Evolutionary conservation across 2,888 invertebrate species (phyloP).

Genomic region (Noctua comes): DNA sequence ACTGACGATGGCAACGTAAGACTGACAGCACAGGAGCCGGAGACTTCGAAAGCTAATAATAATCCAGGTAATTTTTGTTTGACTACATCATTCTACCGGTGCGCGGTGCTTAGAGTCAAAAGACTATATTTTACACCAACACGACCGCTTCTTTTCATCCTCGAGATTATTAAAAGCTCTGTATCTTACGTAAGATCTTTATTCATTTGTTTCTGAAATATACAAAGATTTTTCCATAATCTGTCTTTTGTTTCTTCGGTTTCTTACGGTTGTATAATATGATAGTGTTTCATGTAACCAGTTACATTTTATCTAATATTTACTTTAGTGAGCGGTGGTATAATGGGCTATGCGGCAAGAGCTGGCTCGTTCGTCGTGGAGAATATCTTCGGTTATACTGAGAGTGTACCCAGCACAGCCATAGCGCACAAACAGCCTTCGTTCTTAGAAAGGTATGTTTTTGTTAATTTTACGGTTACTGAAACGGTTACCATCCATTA

Average conservation of each 20-base stretch:
- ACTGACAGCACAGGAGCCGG: constrained; percentile 84
- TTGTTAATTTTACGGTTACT: not conserved
- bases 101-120: not conserved
- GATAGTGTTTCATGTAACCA: not conserved
- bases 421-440: constrained; percentile 88
- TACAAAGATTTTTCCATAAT: not conserved
- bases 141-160: not conserved
- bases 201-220: not conserved
- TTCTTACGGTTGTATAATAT: not conserved
- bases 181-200: not conserved
- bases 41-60: constrained; percentile 78
- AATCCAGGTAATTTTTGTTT: constrained; percentile 75
- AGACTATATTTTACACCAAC: not conserved
- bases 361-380: constrained; percentile 95
- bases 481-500: not conserved
- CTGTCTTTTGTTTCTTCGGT: not conserved
- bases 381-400: constrained; percentile 90
- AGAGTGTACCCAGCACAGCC: constrained; percentile 84
- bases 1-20: constrained; percentile 90
- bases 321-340: constrained; percentile 81
- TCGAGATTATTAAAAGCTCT: not conserved
- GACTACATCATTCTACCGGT: not conserved
- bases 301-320: not conserved
- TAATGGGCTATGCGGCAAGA: constrained; percentile 94
- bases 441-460: constrained; percentile 86